A percentile compares a stretch with the other conserved stretches of the same genome.
Evolutionary conservation across 2,113 vertebrate species (phyloP).

Genomic region (Rhinopithecus roxellana): DNA sequence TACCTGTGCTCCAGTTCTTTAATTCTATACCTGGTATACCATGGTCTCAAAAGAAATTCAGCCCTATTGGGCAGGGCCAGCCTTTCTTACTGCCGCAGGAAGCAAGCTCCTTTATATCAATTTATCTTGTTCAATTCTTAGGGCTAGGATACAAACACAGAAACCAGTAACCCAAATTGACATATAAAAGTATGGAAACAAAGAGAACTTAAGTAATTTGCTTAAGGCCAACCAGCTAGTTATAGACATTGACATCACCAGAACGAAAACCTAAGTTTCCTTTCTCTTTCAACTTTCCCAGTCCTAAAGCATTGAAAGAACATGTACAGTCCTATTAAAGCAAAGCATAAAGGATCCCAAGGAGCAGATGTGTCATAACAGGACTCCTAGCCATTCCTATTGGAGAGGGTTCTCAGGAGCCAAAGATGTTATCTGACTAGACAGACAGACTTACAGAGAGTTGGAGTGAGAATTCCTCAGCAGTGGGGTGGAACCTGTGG

Average conservation of each 20-base stretch:
- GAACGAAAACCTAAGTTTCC: neutral
- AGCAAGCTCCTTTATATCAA: neutral
- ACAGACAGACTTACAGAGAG: slow-evolving; percentile 89
- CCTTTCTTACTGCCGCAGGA: neutral
- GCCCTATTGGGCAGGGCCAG: neutral
- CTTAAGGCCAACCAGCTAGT: neutral
- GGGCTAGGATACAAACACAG: neutral
- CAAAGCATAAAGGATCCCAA: neutral
- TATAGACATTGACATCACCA: neutral
- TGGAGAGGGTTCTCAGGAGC: neutral
- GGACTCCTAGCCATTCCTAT: neutral
- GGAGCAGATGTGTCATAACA: fast-evolving
- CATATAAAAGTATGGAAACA: neutral
- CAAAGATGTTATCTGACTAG: neutral
- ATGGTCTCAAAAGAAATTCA: neutral
- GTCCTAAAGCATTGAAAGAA: neutral
- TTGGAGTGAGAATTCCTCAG: slow-evolving; percentile 95
- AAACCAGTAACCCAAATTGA: neutral
- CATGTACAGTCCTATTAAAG: neutral
- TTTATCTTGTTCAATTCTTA: neutral
- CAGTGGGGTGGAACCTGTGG: slow-evolving; percentile 85
- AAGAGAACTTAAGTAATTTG: neutral
- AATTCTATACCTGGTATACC: too few relatives aligned
- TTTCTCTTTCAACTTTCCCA: neutral
- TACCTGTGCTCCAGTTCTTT: neutral